These are phyloP conservation scores for Byasa hedistus DNA, from an alignment of 2,888 invertebrate genomes.

Conservation along the genomic window DNA sequence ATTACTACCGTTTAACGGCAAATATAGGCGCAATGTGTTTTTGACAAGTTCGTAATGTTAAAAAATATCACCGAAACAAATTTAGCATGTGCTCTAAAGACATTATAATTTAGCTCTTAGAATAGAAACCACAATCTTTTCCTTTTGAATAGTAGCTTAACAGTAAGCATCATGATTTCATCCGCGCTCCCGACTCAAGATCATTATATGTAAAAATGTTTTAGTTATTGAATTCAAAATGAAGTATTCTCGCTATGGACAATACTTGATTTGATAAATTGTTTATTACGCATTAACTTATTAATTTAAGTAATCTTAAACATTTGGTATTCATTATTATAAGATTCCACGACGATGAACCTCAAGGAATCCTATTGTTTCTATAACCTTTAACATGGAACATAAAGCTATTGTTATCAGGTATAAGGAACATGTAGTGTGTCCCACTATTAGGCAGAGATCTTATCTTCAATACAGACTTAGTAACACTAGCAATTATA, in stretches of 20 bases:
- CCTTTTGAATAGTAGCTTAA: not conserved
- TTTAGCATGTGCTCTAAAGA: not conserved
- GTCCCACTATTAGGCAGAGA: not conserved
- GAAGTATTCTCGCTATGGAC: not conserved
- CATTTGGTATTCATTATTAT: not conserved
- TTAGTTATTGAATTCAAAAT: not conserved
- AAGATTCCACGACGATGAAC: not conserved
- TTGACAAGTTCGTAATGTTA: not conserved
- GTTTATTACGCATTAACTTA: not conserved
- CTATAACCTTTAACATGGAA: slow-evolving; percentile 2
- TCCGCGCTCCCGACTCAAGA: not conserved
- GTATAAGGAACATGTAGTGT: not conserved
- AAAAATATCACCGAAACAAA: not conserved
- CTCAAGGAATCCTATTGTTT: not conserved
- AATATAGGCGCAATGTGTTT: not conserved
- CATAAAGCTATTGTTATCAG: slow-evolving; percentile 7
- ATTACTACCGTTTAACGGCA: not conserved
- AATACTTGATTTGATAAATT: not conserved
- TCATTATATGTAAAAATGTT: not conserved
- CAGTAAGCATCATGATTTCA: not conserved
- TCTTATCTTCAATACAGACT: not conserved
- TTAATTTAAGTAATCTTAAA: slow-evolving; percentile 4
- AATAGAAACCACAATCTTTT: not conserved
- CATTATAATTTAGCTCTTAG: not conserved
- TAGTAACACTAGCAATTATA: no score